A percentile compares a stretch with the other conserved stretches of the same genome.
phyloP scores from a whole-genome alignment of 2,888 invertebrate genomes.

The Lepidonotus clava region DNA sequence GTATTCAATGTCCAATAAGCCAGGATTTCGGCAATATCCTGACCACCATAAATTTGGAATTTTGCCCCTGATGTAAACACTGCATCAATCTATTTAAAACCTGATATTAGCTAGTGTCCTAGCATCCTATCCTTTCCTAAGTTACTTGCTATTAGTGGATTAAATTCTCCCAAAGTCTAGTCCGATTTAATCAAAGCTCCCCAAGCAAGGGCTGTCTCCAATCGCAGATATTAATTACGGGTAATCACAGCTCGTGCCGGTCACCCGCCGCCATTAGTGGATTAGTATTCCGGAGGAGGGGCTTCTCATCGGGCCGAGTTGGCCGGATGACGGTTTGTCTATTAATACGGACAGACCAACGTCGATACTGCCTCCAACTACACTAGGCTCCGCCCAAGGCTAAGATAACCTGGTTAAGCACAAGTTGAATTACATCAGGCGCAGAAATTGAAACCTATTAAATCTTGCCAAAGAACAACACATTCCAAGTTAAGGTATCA shows the following conservation, averaged over 20 bases:
- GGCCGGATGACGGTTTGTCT: not conserved
- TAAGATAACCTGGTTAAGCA: not conserved
- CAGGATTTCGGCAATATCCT: no score
- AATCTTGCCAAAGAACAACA: not conserved
- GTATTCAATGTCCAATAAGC: no score
- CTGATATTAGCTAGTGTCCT: no score
- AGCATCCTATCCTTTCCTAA: no score
- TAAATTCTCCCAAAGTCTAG: not conserved
- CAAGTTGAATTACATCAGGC: conserved; percentile 28
- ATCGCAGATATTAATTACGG: not conserved
- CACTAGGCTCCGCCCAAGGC: not conserved
- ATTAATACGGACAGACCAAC: no score
- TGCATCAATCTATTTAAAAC: no score
- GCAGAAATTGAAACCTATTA: conserved; percentile 20
- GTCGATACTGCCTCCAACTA: not conserved
- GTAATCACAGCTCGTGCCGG: not conserved
- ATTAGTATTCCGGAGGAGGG: conserved; percentile 9
- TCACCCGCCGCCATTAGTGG: not conserved
- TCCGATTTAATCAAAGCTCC: not conserved
- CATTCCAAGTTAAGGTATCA: conserved; percentile 15
- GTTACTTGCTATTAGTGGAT: no score
- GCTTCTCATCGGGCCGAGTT: not conserved
- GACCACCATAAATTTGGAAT: no score
- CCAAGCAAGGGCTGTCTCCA: not conserved
- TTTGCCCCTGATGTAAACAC: no score